Conservation (phyloP, 2,113 vertebrate genomes). For the Cinclus mexicanus region DNA sequence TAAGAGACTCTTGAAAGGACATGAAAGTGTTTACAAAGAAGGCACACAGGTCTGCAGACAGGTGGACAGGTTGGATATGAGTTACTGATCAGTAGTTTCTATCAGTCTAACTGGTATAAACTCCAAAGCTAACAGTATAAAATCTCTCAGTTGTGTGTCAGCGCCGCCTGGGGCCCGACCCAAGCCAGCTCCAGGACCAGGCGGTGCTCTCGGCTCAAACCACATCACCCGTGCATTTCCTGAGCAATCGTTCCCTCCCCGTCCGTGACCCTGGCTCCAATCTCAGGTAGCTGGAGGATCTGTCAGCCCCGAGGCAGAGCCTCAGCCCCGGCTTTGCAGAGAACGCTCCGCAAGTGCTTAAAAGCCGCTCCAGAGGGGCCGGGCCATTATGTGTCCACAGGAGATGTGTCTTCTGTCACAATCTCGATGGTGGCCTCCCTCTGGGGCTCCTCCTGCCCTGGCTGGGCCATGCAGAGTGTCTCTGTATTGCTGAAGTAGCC, state of each 20-base stretch:
- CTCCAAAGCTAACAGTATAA: conserved; percentile 77
- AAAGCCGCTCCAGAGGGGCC: conserved; percentile 37
- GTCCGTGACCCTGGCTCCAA: conserved; percentile 82
- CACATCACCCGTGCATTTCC: conserved; percentile 83
- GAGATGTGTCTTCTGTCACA: conserved; percentile 84
- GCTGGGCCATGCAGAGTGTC: conserved; percentile 72
- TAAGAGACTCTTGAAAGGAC: conserved; percentile 82
- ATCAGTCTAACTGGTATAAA: conserved; percentile 64
- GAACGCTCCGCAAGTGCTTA: conserved; percentile 8
- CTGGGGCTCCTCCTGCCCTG: conserved; percentile 48
- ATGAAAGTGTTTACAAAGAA: conserved; percentile 90
- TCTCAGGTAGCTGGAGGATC: conserved; percentile 86
- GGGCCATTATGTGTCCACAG: conserved; percentile 88
- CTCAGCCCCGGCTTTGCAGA: conserved; percentile 60
- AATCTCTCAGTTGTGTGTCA: conserved; percentile 88
- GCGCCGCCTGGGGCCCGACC: conserved; percentile 65
- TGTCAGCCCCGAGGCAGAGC: conserved; percentile 72
- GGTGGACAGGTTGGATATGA: conserved; percentile 86
- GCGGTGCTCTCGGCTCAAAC: conserved; percentile 34
- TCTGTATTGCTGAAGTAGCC: conserved; percentile 77
- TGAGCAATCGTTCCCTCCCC: conserved; percentile 83
- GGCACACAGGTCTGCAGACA: conserved; percentile 95
- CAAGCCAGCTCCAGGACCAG: conserved; percentile 69
- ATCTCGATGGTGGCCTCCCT: conserved; percentile 80
- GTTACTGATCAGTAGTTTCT: conserved; percentile 78